These are phyloP conservation scores for Ornithoptera alexandrae DNA, from an alignment of 2,888 invertebrate species.

Conservation along the genomic window DNA sequence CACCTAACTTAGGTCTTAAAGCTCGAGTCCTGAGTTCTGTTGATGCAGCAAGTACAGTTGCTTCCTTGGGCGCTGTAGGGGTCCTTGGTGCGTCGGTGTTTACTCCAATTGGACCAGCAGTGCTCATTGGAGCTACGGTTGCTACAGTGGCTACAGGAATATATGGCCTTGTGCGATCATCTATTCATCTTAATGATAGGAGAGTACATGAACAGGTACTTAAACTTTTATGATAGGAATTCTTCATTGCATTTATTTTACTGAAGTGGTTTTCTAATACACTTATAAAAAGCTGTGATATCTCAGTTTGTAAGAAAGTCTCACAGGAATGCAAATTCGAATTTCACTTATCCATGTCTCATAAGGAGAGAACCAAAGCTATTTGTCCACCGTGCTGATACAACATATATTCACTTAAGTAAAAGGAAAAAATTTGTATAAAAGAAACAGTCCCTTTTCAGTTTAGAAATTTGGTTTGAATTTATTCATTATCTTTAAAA, in stretches of 20 bases:
- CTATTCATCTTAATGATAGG: constrained; percentile 70
- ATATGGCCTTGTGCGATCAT: constrained; percentile 76
- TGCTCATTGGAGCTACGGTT: constrained; percentile 69
- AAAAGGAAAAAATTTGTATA: too few species aligned
- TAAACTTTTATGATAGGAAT: not conserved
- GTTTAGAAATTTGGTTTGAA: too few species aligned
- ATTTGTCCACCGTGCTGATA: too few species aligned
- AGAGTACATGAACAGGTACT: constrained; percentile 74
- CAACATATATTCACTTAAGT: too few species aligned
- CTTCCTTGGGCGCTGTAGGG: constrained; percentile 69
- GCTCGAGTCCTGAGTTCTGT: constrained; percentile 63
- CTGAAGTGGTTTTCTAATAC: too few species aligned
- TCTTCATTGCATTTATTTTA: not conserved
- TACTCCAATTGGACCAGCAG: constrained; percentile 73
- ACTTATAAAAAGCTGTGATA: too few species aligned
- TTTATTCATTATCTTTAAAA: too few species aligned
- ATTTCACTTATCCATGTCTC: too few species aligned
- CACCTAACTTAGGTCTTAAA: constrained; percentile 62
- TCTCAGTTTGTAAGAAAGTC: too few species aligned
- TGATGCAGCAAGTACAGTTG: constrained; percentile 66
- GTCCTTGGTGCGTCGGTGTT: constrained; percentile 75
- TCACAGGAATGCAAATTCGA: too few species aligned
- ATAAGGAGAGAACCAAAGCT: too few species aligned
- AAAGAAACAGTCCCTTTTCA: too few species aligned
- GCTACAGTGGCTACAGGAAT: constrained; percentile 71